Base-by-base conservation (phyloP, 1,140 invertebrate species). In the Drosophila ironensis region DNA sequence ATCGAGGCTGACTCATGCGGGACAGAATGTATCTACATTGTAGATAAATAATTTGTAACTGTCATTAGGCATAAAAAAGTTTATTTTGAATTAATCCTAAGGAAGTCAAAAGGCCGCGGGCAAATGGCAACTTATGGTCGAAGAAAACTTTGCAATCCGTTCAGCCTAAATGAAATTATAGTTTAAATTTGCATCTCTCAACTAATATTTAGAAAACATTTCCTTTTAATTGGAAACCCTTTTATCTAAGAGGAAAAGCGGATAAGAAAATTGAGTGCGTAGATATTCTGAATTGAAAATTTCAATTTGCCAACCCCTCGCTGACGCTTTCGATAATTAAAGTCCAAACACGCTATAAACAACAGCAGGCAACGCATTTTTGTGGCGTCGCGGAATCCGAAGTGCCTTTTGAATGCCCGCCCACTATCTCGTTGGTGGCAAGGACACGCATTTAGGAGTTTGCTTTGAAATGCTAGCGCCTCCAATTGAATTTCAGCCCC, bases 291-390 rank as follows among this genome's bases (percentile, higher is more conserved):
- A 25, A 14, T 16, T 40, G 2, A 16, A 16, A 45, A 30, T 0
- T 20, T 2, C 47, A 7, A 7, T 11, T 2, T 5, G 5, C 20
- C 20, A 6, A 1, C 17, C 5, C 37, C 22, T 6, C 9, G 8
- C 11, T 14, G 1, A 4, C 3, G 4, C 9, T 12, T 30, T 30
- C 28, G 22, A 59, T 33, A 45, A 20, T 59, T 35, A 59, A 44
- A 38, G 38, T 46, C 27, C 24, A 27, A 61, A 46, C 54, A 61
- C 22, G 53, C 53, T 42, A 61, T 27, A 35, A 61, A 60, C 57
- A 33, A 46, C 40, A 11, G 27, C 16, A 8, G 22, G 7, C 3
- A 3, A 14, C 16, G 50, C 35, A 59, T 54, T 40, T 41, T 30
- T 40, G 50, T 41, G 56, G 51, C 35, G 9, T 56, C 46, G 12